These are phyloP conservation scores for Andricus curvator DNA, from an alignment of 2,888 invertebrate species.

Conservation along the genomic window DNA sequence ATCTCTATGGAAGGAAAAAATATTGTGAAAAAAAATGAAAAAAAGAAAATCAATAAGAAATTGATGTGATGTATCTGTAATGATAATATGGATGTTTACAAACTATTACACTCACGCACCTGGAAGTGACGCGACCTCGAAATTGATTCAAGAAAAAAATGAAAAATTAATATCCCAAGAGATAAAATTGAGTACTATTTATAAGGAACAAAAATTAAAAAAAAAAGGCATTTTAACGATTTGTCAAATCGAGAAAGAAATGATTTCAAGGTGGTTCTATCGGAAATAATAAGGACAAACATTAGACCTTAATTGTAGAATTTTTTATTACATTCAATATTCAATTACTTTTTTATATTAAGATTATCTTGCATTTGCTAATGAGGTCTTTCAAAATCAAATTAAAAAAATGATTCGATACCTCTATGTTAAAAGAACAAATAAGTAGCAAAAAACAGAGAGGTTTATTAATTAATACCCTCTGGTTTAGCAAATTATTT, in stretches of 20 bases:
- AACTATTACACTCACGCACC: slow-evolving; percentile 40
- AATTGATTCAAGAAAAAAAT: slow-evolving; percentile 27
- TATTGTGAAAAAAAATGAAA: slow-evolving; percentile 36
- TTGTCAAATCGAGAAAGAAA: neutral
- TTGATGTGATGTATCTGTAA: slow-evolving; percentile 66
- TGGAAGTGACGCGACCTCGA: slow-evolving; percentile 44
- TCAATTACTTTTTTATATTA: slow-evolving; percentile 25
- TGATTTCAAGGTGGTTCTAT: neutral
- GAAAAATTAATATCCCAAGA: neutral
- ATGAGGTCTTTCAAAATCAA: slow-evolving; percentile 22
- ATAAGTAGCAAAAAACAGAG: too few relatives aligned
- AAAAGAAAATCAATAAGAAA: slow-evolving; percentile 45
- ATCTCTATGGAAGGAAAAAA: slow-evolving; percentile 42
- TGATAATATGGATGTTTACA: slow-evolving; percentile 61
- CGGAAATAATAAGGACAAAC: neutral
- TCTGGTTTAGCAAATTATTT: too few relatives aligned
- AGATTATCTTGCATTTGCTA: neutral
- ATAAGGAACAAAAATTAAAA: neutral
- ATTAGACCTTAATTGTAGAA: neutral
- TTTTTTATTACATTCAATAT: slow-evolving; percentile 14
- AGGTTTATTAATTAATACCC: too few relatives aligned
- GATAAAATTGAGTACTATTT: neutral
- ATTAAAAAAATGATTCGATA: neutral
- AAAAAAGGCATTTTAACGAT: neutral
- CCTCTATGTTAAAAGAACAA: too few relatives aligned